Base-by-base conservation (phyloP, 2,797 vertebrate genomes). In the Megaceryle alcyon region DNA sequence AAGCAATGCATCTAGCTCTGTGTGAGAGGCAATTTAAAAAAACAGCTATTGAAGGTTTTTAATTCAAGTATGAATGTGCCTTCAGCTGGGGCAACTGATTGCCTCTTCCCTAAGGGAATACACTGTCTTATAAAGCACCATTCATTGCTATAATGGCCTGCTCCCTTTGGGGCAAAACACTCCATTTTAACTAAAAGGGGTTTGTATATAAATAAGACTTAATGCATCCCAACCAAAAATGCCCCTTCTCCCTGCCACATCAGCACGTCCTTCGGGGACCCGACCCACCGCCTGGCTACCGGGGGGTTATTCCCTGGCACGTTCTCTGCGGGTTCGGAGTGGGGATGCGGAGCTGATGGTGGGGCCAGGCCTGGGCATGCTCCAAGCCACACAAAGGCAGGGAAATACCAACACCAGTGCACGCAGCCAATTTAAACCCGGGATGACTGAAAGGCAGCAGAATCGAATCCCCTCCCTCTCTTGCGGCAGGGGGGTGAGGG, bases 111-210 rank as follows among this genome's bases (percentile, higher is more conserved):
- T 43, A 37, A 82, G 89, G 86, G 82, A 94, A 84, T 25, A 77
- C 91, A 23, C 87, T 86, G 70, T 59, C 25, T 92, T 63, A 33
- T 23, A 94, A 91, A 95, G 94, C 77, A 81, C 86, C 82, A 82
- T 86, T 91, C 87, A 91, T 54, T 43, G 43, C 39, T 69, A 25
- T 63, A 92, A 91, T 89, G 84, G 84, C 41, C 57, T 63, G 60
- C 60, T 96, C 92, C 88, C 92, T 94, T 35, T 95, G 85, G 88
- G 85, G 85, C 70, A 91, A 91, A 96, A 72, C 80, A 64, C 70
- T 88, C 43, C 51, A 10, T 72, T 97, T 95, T 82, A 70, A 92
- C 51, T 88, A 66, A 73, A 60, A 72, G 22, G 43, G 37, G 12
- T 5, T 85, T 94, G 79, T 88, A 41, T 51, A 86, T 77, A 94